Evolutionary conservation across 2,797 vertebrate species (phyloP), one percentile per base, ranked within the genome.

Genomic region (Onychomys torridus): DNA sequence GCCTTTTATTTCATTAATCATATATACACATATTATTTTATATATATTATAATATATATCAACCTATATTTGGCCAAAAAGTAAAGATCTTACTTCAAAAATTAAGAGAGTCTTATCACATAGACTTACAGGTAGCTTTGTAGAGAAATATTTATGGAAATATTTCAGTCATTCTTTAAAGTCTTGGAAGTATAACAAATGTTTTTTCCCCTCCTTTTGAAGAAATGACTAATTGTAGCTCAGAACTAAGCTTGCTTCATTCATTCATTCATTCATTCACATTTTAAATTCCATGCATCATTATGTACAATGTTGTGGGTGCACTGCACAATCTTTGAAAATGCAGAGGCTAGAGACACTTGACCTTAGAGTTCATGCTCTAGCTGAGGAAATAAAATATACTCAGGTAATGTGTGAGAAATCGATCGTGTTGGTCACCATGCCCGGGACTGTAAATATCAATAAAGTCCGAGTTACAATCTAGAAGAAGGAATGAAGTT

Each of bases 101-200:
- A 76, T 93, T 67, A 89, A 59, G 52, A 63, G 84, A 43, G 13
- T 82, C n/a, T 67, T 65, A 75, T 69, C 61, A 67, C 5, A 55
- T 37, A 83, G 65, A 63, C n/a, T 89, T 90, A 89, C 0, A 77
- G n/a, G n/a, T 13, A 63, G 37, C 37, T 89, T 93, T 82, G 19
- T 75, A 7, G 59, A 77, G 46, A 94, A 95, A 73, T 84, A 76
- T 32, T 32, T 90, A 40, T 5, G 1, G 40, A 12, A 92, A 87
- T 49, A 75, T 52, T 93, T 94, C 84, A 89, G 23, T 87, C 23
- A 76, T 89, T 89, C 61, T 96, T 91, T 79, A 25, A 93, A 21
- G 16, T 91, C 34, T 69, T 86, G 19, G 34, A 86, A 95, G 34
- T 61, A 17, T 61, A 91, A 86, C 63, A 79, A 86, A 67, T 90